These are phyloP conservation scores for Dastarcus helophoroides DNA, from an alignment of 2,888 invertebrate species.

Conservation along the genomic window DNA sequence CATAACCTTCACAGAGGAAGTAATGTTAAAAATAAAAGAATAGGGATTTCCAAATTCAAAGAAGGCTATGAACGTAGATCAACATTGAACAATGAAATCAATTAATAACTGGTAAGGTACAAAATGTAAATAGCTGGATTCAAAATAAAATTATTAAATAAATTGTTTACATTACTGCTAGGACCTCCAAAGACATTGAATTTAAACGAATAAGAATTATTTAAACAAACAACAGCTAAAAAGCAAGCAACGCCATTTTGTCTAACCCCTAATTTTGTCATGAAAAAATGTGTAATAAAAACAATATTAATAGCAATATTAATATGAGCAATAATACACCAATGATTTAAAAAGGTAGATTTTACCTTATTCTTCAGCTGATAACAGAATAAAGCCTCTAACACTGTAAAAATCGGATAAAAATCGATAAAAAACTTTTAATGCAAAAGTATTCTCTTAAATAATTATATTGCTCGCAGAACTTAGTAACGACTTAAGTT, in stretches of 20 bases:
- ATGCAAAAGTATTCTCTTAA: slow-evolving; percentile 40
- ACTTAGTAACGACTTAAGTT: slow-evolving; percentile 30
- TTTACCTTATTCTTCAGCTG: slow-evolving; percentile 22
- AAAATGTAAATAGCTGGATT: background rate
- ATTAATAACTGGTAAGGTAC: too few relatives aligned
- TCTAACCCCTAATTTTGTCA: slow-evolving; percentile 34
- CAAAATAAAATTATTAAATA: slow-evolving; percentile 3
- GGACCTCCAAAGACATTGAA: too few relatives aligned
- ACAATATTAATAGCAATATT: slow-evolving; percentile 26
- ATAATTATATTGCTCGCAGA: slow-evolving; percentile 37
- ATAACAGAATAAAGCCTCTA: slow-evolving; percentile 21
- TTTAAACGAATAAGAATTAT: too few relatives aligned
- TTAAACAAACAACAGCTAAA: slow-evolving; percentile 16
- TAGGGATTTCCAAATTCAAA: too few relatives aligned
- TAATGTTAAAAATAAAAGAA: too few relatives aligned
- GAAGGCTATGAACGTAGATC: too few relatives aligned
- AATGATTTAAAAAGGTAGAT: slow-evolving; percentile 11
- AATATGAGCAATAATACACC: slow-evolving; percentile 15
- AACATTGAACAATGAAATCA: too few relatives aligned
- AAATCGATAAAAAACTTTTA: slow-evolving; percentile 40
- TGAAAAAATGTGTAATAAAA: slow-evolving; percentile 33
- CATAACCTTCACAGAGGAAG: too few relatives aligned
- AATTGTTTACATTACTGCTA: too few relatives aligned
- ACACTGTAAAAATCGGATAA: slow-evolving; percentile 29
- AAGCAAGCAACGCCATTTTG: slow-evolving; percentile 38